A percentile compares a stretch with the other conserved stretches of the same genome.
phyloP scores from a whole-genome alignment of 2,888 invertebrate species.

The Zonitis immaculata region DNA sequence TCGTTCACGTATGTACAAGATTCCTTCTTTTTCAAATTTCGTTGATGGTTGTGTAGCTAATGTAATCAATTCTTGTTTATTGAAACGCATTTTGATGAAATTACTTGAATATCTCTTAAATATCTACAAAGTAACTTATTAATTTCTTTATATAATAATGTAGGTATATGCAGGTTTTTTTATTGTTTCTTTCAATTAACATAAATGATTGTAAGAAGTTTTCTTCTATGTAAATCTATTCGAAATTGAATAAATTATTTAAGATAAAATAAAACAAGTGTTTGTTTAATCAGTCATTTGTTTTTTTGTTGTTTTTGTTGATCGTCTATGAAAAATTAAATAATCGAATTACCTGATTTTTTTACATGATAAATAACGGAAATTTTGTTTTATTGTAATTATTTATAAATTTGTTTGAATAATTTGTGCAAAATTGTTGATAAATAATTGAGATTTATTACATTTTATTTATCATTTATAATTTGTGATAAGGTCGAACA shows the following conservation, averaged over 20 bases:
- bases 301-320: neutral
- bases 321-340: neutral
- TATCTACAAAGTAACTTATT: too few species aligned
- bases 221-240: neutral
- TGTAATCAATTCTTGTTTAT: slow-evolving; percentile 80
- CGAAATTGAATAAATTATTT: neutral
- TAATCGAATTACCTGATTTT: neutral
- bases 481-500: neutral
- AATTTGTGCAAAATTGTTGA: neutral
- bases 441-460: neutral
- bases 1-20: slow-evolving; percentile 77
- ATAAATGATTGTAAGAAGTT: neutral
- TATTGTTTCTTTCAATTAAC: neutral
- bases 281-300: neutral
- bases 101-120: neutral
- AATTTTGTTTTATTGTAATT: neutral
- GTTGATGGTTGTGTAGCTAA: slow-evolving; percentile 82
- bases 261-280: neutral
- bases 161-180: neutral
- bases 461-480: neutral
- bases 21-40: slow-evolving; percentile 89
- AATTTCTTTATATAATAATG: neutral
- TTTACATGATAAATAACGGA: neutral
- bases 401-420: neutral
- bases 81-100: slow-evolving; percentile 73